Conservation (phyloP, 2,797 vertebrate genomes). For the Typhlichthys eigenmanni region DNA sequence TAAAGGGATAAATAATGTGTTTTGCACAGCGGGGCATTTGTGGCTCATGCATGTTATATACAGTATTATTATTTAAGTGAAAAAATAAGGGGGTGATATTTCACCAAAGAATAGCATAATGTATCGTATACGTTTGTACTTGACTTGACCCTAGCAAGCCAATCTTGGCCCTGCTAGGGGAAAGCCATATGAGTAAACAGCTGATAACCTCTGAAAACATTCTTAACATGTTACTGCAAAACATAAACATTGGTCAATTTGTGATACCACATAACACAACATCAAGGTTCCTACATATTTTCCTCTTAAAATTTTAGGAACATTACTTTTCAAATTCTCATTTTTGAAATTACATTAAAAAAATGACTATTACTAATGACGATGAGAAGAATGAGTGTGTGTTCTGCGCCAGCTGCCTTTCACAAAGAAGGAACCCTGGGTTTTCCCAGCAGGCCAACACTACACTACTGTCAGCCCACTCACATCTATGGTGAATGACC, state of each 20-base stretch:
- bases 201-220: background rate
- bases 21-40: background rate
- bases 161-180: background rate
- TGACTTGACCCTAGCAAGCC: background rate
- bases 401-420: conserved; percentile 33
- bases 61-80: background rate
- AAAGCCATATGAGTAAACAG: background rate
- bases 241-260: no score
- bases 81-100: background rate
- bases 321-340: no score
- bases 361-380: no score
- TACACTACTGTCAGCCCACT: conserved; percentile 17
- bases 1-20: background rate
- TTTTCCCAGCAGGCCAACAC: conserved; percentile 23
- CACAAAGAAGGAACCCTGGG: conserved; percentile 38
- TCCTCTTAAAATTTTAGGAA: no score
- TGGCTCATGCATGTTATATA: background rate
- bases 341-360: no score
- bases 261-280: no score
- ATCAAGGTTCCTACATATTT: no score
- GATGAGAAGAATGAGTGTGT: no score
- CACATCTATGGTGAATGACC: conserved; percentile 17
- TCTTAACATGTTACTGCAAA: no score
- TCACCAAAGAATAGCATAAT: background rate
- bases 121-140: background rate